Evolutionary conservation across 2,113 vertebrate species (phyloP), one percentile per base, ranked within the genome.

Genomic region (Hemiscyllium ocellatum): DNA sequence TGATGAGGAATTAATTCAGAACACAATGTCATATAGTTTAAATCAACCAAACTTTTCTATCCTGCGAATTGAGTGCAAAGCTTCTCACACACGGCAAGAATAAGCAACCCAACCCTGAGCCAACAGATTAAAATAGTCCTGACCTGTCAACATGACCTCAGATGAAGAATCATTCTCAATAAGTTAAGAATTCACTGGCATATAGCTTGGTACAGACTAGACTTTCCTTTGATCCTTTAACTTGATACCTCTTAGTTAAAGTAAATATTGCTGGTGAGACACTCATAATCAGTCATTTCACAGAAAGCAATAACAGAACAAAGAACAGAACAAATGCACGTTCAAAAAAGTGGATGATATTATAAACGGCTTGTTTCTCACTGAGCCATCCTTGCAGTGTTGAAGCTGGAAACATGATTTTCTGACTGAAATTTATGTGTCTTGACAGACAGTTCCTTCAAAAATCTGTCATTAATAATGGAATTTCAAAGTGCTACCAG

Each of bases 181-280:
- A 47, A 69, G 65, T 94, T 69, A 94, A 94, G 91, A 94, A 94
- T 93, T 68, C 90, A 93, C 17, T 93, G 90, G 56, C 90, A 93
- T 22, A 24, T 22, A 70, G 47, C 65, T n/a, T 70, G 91, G 37
- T 69, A 65, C 29, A 91, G 52, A 90, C 52, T 61, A 10, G 12
- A 91, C 52, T 91, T n/a, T 29, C 26, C 87, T 91, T 26, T 29
- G 87, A 91, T 91, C 50, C 10, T 91, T 65, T 65, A 12, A n/a
- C n/a, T 91, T 91, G 50, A 91, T 91, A 61, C 47, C 0, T 61
- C 52, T 91, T 56, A 61, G 52, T 65, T 24, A 61, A 26, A n/a
- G 52, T 6, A 85, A 19, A 90, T 29, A 68, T 33, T 94, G 19
- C 90, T 61, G 24, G 87, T 52, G 26, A 61, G 1, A 33, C 37